Evolutionary conservation across 2,113 vertebrate genomes (phyloP), one percentile per base, ranked within the genome.

Genomic region (Amphilophus citrinellus): DNA sequence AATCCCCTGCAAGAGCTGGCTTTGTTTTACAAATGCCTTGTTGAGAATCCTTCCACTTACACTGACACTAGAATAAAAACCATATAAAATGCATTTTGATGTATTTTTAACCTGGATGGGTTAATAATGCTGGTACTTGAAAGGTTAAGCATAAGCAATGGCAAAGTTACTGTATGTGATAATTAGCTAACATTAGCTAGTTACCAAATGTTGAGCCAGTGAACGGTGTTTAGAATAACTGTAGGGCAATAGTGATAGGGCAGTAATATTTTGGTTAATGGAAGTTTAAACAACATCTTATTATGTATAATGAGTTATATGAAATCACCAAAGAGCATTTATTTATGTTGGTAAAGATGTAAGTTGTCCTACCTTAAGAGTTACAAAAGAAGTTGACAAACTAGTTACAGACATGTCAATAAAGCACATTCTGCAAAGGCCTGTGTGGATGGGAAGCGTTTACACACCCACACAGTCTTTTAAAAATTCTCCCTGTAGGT

Each of bases 391-490:
- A 56, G 18, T 32, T 73, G 47, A 50, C 24, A 73, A 73, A 53
- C 11, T 73, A 73, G 5, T 73, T 32, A 53, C 44, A 53, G 27
- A 53, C 17, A 73, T 7, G 18, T 73, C 68, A 56, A n/a, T 73
- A 56, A 73, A 56, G 27, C 24, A n/a, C 44, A 73, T 32, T 73
- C 27, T 73, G 32, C 47, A 73, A 56, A 32, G 68, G 20, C 9
- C 18, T 56, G 24, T 73, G 68, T 73, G 68, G 68, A 73, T 32
- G 47, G 32, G 17, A 73, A 56, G 47, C 32, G 53, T 73, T 73
- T n/a, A n/a, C 68, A 73, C 68, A 35, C 68, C 68, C 68, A 73
- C 68, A 73, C 68, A 56, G 27, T 27, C 47, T 27, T 73, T 73
- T 73, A 73, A 56, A 35, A 56, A 73, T n/a, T 73, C 68, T 56